Evolutionary conservation across 1,140 invertebrate species (phyloP).

Genomic region (Andricus grossulariae): DNA sequence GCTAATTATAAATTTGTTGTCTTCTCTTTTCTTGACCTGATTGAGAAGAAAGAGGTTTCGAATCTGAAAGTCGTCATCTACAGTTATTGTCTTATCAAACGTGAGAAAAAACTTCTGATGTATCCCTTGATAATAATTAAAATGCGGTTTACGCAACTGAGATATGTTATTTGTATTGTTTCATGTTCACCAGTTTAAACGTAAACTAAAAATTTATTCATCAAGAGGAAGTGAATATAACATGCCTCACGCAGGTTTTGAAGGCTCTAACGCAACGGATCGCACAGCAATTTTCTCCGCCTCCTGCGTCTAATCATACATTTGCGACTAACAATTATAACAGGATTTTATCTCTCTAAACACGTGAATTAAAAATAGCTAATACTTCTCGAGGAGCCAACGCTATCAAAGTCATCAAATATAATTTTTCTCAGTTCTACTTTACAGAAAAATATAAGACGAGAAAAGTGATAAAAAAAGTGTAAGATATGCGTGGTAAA

Average conservation of each 20-base stretch:
- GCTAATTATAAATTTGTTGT: too few relatives aligned
- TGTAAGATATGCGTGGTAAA: background rate
- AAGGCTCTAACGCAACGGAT: constrained; percentile 25
- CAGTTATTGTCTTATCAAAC: constrained; percentile 14
- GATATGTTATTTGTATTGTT: constrained; percentile 17
- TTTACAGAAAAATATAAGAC: background rate
- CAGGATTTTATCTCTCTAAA: constrained; percentile 25
- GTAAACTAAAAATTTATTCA: background rate
- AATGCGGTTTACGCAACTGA: background rate
- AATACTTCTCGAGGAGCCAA: constrained; percentile 1
- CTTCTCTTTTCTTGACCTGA: too few relatives aligned
- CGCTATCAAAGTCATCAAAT: background rate
- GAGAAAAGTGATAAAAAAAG: background rate
- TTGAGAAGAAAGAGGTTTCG: background rate
- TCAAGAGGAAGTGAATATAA: constrained; percentile 23
- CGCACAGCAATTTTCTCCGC: constrained; percentile 16
- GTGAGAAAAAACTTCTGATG: background rate
- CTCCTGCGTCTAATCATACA: constrained; percentile 21
- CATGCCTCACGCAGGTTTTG: constrained; percentile 9
- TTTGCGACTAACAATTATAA: constrained; percentile 22
- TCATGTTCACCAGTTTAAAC: constrained; percentile 3
- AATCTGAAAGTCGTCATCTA: background rate
- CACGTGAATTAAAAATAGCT: constrained; percentile 21
- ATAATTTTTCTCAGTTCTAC: background rate
- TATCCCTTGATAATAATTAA: background rate